Evolutionary conservation across 2,797 vertebrate genomes (phyloP).

Genomic region (Chrysocyon brachyurus): DNA sequence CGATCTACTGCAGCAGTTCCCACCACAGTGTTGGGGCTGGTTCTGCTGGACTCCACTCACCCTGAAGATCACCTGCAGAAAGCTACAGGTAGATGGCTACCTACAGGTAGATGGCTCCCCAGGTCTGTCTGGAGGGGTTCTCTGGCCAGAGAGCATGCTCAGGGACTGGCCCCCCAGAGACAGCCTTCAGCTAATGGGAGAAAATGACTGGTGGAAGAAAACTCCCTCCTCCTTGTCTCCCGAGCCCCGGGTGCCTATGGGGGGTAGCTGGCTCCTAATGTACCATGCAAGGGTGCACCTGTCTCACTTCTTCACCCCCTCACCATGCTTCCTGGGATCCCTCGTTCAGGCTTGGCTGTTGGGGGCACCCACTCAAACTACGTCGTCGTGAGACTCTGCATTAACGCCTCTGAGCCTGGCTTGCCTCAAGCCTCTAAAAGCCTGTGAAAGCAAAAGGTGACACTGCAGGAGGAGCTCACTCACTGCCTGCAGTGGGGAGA

Average conservation of each 20-base stretch:
- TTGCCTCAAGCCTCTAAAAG: not conserved
- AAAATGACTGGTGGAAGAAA: not conserved
- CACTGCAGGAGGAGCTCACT: not conserved
- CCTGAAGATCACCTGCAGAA: not conserved
- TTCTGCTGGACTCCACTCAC: not conserved
- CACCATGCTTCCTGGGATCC: not conserved
- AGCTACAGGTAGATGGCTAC: not conserved
- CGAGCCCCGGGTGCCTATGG: not conserved
- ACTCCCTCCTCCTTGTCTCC: not conserved
- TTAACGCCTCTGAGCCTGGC: not conserved
- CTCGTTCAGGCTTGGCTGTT: not conserved
- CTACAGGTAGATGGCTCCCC: not conserved
- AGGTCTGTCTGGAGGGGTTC: not conserved
- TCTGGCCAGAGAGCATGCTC: not conserved
- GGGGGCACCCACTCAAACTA: not conserved
- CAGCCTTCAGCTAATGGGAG: not conserved
- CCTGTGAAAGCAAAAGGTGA: not conserved
- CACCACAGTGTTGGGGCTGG: not conserved
- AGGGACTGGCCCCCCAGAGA: not conserved
- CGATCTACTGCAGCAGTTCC: not conserved
- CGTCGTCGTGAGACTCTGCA: not conserved
- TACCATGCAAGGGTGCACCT: not conserved
- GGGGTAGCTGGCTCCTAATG: not conserved
- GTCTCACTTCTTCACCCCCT: not conserved
- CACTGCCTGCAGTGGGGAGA: not conserved